Evolutionary conservation across 2,797 vertebrate species (phyloP), one percentile per base, ranked within the genome.

Genomic region (Todus mexicanus): DNA sequence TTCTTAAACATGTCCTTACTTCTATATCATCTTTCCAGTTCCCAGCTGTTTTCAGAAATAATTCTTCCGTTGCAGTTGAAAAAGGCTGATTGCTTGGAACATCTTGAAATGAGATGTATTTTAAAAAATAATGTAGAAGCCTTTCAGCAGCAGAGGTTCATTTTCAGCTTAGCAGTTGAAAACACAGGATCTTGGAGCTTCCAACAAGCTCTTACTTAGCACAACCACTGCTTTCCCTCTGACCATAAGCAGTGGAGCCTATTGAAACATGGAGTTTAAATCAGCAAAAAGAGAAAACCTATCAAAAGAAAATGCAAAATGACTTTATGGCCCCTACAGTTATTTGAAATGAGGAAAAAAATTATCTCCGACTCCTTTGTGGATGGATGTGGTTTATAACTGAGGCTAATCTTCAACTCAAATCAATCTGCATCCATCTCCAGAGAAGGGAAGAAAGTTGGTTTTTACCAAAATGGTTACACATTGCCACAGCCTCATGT

Each of bases 1-100:
- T 72, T 84, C 68, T 90, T 92, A 81, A 88, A 53, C 56, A 47
- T 33, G 47, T 75, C 35, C 48, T 79, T 40, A 56, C 7, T 76
- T 89, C 31, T 83, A 26, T 72, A 47, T 69, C 40, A 26, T 48
- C 40, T 76, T 80, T 33, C 21, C 66, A 89, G 56, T 81, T 66
- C 22, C 53, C 89, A 92, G 53, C 59, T 94, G 64, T 91, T 88
- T 89, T 81, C 57, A 90, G 71, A 83, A 86, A 38, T 60, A 26
- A 54, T 85, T 68, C 31, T 33, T 59, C 11, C 47, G n/a, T 48
- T 63, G 25, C 53, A 76, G 38, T 38, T 91, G 73, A 42, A 64
- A 79, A 92, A 17, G 15, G 8, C 66, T 79, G 40, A 7, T 42
- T 94, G 48, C 47, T 79, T 81, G 73, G 26, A 85, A 78, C 40